Evolutionary conservation across 2,113 vertebrate genomes (phyloP).

Genomic region (Lutjanus erythropterus): DNA sequence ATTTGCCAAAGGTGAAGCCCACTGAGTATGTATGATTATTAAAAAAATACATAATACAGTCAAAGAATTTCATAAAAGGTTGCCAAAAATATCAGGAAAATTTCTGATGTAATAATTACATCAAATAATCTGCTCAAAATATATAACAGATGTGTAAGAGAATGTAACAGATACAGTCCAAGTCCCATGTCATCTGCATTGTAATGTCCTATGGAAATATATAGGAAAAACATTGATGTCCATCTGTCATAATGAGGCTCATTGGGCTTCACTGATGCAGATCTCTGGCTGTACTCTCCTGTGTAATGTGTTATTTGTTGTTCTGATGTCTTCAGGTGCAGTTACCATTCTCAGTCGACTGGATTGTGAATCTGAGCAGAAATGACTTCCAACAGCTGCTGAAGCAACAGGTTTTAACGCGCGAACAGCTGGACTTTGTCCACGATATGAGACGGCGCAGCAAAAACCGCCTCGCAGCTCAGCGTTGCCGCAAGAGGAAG

Average conservation of each 20-base stretch:
- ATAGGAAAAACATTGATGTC: not conserved
- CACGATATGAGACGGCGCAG: conserved; percentile 94
- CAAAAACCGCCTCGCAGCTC: conserved; percentile 96
- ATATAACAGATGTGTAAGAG: too few species aligned
- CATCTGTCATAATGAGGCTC: not conserved
- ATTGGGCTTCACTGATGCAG: not conserved
- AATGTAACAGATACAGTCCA: not conserved
- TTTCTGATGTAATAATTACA: too few species aligned
- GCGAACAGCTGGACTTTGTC: conserved; percentile 93
- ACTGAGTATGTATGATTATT: too few species aligned
- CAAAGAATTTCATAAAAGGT: too few species aligned
- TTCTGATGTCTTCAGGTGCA: conserved; percentile 85
- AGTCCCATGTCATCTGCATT: not conserved
- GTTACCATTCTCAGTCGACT: conserved; percentile 92
- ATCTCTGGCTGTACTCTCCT: not conserved
- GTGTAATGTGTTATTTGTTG: not conserved
- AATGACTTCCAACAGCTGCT: conserved; percentile 96
- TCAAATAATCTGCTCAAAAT: too few species aligned
- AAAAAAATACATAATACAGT: too few species aligned
- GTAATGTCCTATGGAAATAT: not conserved
- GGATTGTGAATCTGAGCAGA: conserved; percentile 91
- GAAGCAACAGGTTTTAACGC: conserved; percentile 91
- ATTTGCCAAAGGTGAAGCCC: too few species aligned
- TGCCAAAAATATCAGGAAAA: too few species aligned
- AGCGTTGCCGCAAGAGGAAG: conserved; percentile 96